Evolutionary conservation across 2,797 vertebrate species (phyloP).

Genomic region (Protosalanx chinensis): DNA sequence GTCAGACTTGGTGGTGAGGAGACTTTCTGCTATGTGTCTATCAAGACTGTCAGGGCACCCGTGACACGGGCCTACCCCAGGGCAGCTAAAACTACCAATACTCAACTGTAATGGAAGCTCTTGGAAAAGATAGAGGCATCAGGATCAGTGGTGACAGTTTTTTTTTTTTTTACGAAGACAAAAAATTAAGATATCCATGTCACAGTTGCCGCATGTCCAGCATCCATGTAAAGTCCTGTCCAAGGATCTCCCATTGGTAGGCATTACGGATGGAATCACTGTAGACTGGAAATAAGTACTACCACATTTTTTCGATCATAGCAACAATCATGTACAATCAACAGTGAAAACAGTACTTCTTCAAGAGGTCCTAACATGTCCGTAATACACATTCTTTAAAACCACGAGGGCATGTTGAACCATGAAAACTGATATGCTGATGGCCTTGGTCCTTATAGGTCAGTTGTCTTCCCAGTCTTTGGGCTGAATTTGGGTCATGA

Average conservation of each 20-base stretch:
- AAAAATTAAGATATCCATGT: constrained; percentile 56
- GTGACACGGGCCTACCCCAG: constrained; percentile 41
- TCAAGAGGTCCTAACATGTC: constrained; percentile 45
- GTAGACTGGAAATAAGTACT: constrained; percentile 36
- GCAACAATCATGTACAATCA: constrained; percentile 53
- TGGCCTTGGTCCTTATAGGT: constrained; percentile 31
- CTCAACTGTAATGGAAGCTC: constrained; percentile 62
- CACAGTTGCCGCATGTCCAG: constrained; percentile 64
- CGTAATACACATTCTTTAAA: constrained; percentile 58
- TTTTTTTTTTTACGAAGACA: constrained; percentile 45
- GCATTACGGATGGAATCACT: constrained; percentile 51
- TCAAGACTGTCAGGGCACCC: constrained; percentile 36
- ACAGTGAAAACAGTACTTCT: constrained; percentile 38
- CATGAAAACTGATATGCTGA: constrained; percentile 57
- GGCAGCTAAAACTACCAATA: constrained; percentile 62
- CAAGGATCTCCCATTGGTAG: constrained; percentile 34
- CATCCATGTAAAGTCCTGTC: constrained; percentile 54
- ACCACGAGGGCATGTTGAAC: constrained; percentile 47
- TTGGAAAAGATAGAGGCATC: constrained; percentile 31
- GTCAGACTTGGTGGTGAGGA: constrained; percentile 52
- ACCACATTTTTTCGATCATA: constrained; percentile 44
- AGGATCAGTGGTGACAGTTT: constrained; percentile 44
- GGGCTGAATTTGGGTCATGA: constrained; percentile 52
- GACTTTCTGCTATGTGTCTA: constrained; percentile 38
- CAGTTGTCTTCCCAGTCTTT: constrained; percentile 44